A percentile compares a stretch with the other conserved stretches of the same genome.
phyloP scores from a whole-genome alignment of 2,797 vertebrate genomes.

The Hippopotamyrus pictus region DNA sequence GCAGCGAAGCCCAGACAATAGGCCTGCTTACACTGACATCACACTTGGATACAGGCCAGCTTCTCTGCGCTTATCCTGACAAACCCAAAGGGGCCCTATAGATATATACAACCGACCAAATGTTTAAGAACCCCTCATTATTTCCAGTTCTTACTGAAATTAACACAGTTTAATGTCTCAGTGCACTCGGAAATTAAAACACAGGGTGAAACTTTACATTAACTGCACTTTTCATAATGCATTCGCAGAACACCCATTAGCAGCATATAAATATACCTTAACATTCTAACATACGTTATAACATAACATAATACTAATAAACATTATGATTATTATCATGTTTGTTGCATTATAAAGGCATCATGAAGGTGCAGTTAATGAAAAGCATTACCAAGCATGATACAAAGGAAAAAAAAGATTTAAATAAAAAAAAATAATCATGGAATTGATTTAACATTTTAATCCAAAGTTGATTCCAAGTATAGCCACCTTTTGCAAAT shows the following conservation, averaged over 20 bases:
- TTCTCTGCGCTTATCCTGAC: slow-evolving; percentile 34
- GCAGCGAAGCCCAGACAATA: slow-evolving; percentile 58
- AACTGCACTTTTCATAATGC: background rate
- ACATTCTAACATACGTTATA: background rate
- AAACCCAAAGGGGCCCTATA: background rate
- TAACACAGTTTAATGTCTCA: background rate
- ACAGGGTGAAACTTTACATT: background rate
- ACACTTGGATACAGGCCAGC: slow-evolving; percentile 48
- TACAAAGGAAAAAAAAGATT: background rate
- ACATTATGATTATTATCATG: background rate
- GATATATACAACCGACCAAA: background rate
- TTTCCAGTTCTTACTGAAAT: background rate
- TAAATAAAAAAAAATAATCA: background rate
- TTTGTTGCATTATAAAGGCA: background rate
- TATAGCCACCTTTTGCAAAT: background rate
- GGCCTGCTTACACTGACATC: slow-evolving; percentile 53
- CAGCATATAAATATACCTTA: background rate
- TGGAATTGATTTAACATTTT: background rate
- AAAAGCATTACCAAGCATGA: background rate
- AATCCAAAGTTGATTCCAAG: background rate
- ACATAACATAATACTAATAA: background rate
- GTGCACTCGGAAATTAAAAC: background rate
- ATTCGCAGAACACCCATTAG: background rate
- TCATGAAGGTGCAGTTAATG: background rate
- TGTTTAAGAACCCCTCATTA: background rate